A percentile compares a stretch with the other conserved stretches of the same genome.
These are phyloP conservation scores for Colletes latitarsis DNA, from an alignment of 1,140 invertebrate genomes.

Conservation along the genomic window DNA sequence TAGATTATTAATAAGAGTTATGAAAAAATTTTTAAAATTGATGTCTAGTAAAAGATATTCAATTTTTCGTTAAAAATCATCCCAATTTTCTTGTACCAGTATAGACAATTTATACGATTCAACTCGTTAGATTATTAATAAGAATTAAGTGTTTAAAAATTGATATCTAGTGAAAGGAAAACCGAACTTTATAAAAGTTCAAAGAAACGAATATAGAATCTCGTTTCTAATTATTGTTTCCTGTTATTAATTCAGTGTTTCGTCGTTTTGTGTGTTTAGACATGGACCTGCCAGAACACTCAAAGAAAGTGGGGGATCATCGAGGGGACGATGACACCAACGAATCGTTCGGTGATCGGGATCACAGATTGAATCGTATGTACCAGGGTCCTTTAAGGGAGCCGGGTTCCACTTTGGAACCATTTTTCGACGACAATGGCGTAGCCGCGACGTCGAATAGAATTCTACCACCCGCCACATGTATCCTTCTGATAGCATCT, in stretches of 20 bases:
- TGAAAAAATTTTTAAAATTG: too few species aligned
- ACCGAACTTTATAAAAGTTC: too few species aligned
- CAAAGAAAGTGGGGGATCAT: slow-evolving; percentile 65
- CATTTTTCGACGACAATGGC: slow-evolving; percentile 52
- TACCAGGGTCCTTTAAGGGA: slow-evolving; percentile 75
- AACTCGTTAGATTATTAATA: too few species aligned
- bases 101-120: too few species aligned
- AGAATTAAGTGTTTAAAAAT: too few species aligned
- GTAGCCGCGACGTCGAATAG: slow-evolving; percentile 40
- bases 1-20: too few species aligned
- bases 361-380: slow-evolving; percentile 71
- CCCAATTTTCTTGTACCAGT: too few species aligned
- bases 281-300: slow-evolving; percentile 68
- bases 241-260: neutral
- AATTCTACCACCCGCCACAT: slow-evolving; percentile 33
- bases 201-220: too few species aligned
- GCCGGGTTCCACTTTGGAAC: slow-evolving; percentile 70
- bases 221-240: neutral
- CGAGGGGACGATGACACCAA: slow-evolving; percentile 53
- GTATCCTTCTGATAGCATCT: slow-evolving; percentile 46
- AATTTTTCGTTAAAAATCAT: too few species aligned
- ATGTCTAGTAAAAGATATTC: too few species aligned
- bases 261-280: slow-evolving; percentile 54
- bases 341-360: slow-evolving; percentile 60
- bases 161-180: too few species aligned